A percentile compares a stretch with the other conserved stretches of the same genome.
Conservation (phyloP, 2,888 invertebrate genomes). For the Epirrhoe tristata region DNA sequence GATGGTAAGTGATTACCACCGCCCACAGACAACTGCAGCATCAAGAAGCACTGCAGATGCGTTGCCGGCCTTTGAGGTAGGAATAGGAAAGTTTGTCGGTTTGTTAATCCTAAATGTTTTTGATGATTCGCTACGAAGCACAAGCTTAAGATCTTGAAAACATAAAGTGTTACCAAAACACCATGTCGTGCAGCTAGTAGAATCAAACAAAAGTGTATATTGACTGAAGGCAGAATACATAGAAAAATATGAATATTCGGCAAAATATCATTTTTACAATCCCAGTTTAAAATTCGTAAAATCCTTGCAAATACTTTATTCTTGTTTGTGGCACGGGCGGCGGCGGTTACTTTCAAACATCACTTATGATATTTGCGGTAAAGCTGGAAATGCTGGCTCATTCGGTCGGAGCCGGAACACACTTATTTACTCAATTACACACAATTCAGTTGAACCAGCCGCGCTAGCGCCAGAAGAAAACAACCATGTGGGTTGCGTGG, state of each 20-base stretch:
- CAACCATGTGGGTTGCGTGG: background rate
- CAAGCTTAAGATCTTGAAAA: no score
- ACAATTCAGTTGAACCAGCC: background rate
- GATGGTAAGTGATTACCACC: no score
- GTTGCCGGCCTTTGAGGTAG: no score
- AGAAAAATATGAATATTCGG: no score
- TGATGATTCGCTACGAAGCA: no score
- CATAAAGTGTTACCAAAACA: no score
- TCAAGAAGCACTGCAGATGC: no score
- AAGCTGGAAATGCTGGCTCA: constrained; percentile 1
- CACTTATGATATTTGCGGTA: constrained; percentile 3
- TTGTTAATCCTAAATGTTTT: no score
- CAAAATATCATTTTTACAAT: background rate
- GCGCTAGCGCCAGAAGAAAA: background rate
- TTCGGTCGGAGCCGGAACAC: background rate
- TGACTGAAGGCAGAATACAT: no score
- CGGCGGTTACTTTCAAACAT: background rate
- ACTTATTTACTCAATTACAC: background rate
- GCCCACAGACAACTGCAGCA: no score
- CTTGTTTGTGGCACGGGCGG: background rate
- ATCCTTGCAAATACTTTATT: background rate
- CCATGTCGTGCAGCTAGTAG: no score
- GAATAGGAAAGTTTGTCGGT: background rate
- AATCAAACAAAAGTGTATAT: no score
- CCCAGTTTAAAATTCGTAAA: background rate